Evolutionary conservation across 2,797 vertebrate species (phyloP).

Genomic region (Mormyrops boulengeri): DNA sequence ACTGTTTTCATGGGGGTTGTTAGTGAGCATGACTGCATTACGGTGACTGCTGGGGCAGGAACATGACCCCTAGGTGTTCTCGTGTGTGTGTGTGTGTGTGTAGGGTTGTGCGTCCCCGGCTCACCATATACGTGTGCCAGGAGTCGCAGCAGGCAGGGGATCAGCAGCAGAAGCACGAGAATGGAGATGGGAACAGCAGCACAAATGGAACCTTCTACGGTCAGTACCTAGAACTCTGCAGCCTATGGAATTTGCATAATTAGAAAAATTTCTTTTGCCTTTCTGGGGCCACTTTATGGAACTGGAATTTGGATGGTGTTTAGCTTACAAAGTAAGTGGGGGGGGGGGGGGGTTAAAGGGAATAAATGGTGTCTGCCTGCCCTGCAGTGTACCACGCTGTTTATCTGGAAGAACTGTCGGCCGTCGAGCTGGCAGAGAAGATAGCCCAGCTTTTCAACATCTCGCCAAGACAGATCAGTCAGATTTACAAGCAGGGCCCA

Average conservation of each 20-base stretch:
- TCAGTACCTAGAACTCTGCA: conserved; percentile 45
- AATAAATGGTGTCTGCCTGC: background rate
- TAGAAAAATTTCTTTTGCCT: background rate
- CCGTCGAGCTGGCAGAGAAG: conserved; percentile 81
- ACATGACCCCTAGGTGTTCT: background rate
- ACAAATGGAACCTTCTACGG: conserved; percentile 73
- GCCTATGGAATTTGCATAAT: background rate
- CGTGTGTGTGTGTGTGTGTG: background rate
- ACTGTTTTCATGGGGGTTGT: background rate
- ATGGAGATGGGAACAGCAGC: conserved; percentile 71
- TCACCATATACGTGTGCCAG: conserved; percentile 96
- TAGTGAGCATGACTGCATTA: background rate
- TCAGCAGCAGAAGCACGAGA: conserved; percentile 81
- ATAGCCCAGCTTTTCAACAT: conserved; percentile 93
- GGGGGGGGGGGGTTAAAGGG: background rate
- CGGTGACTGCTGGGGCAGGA: background rate
- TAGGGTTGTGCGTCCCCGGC: conserved; percentile 83
- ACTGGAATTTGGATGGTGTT: background rate
- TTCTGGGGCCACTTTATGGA: background rate
- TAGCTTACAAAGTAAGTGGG: background rate
- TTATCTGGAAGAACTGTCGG: conserved; percentile 86
- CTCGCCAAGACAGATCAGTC: conserved; percentile 84
- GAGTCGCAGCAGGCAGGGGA: conserved; percentile 81
- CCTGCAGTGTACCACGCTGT: conserved; percentile 90
- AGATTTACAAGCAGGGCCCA: conserved; percentile 92